These are phyloP conservation scores for Noctilio leporinus DNA, from an alignment of 2,113 vertebrate genomes.

Conservation along the genomic window DNA sequence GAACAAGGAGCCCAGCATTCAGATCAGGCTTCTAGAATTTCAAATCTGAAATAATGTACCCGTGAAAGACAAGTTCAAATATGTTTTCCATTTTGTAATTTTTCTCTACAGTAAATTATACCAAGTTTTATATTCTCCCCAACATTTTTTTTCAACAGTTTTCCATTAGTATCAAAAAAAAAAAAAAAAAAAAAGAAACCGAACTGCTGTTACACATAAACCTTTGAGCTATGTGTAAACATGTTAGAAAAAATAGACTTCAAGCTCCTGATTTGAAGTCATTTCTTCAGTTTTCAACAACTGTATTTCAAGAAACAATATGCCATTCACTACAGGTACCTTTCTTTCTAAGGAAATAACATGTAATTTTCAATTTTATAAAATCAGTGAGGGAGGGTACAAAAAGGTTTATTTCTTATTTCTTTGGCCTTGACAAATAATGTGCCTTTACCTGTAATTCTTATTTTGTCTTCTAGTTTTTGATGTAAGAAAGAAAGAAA, in stretches of 20 bases:
- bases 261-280: slow-evolving; percentile 7
- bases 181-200: background rate
- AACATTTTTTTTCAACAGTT: slow-evolving; percentile 65
- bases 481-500: background rate
- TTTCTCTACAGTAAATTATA: slow-evolving; percentile 71
- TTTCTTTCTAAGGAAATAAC: slow-evolving; percentile 16
- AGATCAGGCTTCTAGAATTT: slow-evolving; percentile 69
- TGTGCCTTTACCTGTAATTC: background rate
- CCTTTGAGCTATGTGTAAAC: slow-evolving; percentile 55
- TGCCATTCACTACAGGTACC: background rate
- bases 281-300: slow-evolving; percentile 45
- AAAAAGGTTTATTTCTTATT: slow-evolving; percentile 32
- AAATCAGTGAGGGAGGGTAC: background rate
- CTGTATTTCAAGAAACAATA: slow-evolving; percentile 43
- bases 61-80: slow-evolving; percentile 66
- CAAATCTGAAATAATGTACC: slow-evolving; percentile 61
- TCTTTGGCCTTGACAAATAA: slow-evolving; percentile 1
- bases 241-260: slow-evolving; percentile 10
- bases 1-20: slow-evolving; percentile 57
- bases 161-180: slow-evolving; percentile 66
- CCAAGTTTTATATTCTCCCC: slow-evolving; percentile 64
- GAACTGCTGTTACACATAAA: slow-evolving; percentile 50
- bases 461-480: slow-evolving; percentile 18
- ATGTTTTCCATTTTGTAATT: slow-evolving; percentile 72
- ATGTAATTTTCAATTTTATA: slow-evolving; percentile 36